Evolutionary conservation across 2,888 invertebrate genomes (phyloP).

Genomic region (Hemithea aestivaria): DNA sequence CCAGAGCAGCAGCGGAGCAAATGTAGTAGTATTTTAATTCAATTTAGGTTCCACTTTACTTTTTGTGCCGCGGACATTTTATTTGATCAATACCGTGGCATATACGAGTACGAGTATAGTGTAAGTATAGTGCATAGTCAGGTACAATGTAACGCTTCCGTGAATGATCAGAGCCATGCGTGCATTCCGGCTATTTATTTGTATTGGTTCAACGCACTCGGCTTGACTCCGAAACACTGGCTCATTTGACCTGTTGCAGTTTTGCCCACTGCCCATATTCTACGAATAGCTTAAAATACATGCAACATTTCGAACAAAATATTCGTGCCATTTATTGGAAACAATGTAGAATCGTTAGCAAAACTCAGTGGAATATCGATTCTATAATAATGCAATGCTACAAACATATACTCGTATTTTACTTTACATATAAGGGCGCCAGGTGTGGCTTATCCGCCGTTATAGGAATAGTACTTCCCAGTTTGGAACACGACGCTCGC

Average conservation of each 20-base stretch:
- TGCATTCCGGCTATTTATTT: constrained; percentile 53
- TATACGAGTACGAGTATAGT: too few relatives aligned
- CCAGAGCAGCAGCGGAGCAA: too few relatives aligned
- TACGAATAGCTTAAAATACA: constrained; percentile 22
- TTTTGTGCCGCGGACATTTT: too few relatives aligned
- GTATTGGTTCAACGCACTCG: constrained; percentile 56
- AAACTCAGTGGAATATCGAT: constrained; percentile 1
- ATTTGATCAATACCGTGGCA: too few relatives aligned
- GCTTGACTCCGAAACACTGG: constrained; percentile 39
- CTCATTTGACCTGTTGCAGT: constrained; percentile 37
- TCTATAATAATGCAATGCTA: background rate
- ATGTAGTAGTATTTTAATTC: too few relatives aligned
- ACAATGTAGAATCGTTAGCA: constrained; percentile 2
- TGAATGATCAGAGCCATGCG: constrained; percentile 57
- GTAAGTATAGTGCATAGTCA: constrained; percentile 4
- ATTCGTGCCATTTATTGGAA: constrained; percentile 10
- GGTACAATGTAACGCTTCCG: constrained; percentile 42
- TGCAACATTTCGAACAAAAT: constrained; percentile 13
- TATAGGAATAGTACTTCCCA: constrained; percentile 14
- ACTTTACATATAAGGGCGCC: constrained; percentile 4
- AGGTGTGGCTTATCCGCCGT: constrained; percentile 5
- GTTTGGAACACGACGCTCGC: constrained; percentile 13
- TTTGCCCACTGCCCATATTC: constrained; percentile 19
- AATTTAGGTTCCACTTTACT: too few relatives aligned
- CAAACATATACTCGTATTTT: background rate